These are phyloP conservation scores for Hybognathus amarus DNA, from an alignment of 2,797 vertebrate species.

Conservation along the genomic window DNA sequence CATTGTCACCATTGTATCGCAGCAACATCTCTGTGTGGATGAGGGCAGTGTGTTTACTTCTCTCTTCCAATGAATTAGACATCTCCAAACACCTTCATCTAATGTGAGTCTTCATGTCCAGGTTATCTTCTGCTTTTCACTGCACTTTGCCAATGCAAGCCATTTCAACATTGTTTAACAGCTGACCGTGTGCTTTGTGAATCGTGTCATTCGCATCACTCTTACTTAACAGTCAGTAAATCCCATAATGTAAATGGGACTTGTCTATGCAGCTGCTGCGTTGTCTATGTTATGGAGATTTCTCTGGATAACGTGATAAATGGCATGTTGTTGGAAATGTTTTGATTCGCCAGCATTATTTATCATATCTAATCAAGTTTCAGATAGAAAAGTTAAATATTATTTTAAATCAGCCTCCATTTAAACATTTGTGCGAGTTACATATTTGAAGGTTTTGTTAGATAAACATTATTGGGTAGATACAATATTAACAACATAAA, in stretches of 20 bases:
- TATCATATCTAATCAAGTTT: constrained; percentile 10
- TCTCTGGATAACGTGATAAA: neutral
- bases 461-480: neutral
- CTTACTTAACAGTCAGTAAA: neutral
- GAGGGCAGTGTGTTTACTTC: constrained; percentile 31
- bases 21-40: neutral
- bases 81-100: constrained; percentile 13
- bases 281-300: neutral
- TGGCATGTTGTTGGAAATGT: neutral
- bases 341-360: neutral
- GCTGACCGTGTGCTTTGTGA: neutral
- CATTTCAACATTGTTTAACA: neutral
- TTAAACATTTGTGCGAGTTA: neutral
- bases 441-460: neutral
- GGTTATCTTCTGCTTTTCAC: neutral
- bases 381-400: constrained; percentile 5
- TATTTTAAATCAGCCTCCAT: neutral
- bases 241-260: neutral
- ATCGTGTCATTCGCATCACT: neutral
- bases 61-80: constrained; percentile 12
- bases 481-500: neutral
- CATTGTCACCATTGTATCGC: neutral
- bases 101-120: constrained; percentile 30
- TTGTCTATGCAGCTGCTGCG: neutral
- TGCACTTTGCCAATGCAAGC: neutral